Conservation (phyloP, 2,113 vertebrate species). For the Addax nasomaculatus region DNA sequence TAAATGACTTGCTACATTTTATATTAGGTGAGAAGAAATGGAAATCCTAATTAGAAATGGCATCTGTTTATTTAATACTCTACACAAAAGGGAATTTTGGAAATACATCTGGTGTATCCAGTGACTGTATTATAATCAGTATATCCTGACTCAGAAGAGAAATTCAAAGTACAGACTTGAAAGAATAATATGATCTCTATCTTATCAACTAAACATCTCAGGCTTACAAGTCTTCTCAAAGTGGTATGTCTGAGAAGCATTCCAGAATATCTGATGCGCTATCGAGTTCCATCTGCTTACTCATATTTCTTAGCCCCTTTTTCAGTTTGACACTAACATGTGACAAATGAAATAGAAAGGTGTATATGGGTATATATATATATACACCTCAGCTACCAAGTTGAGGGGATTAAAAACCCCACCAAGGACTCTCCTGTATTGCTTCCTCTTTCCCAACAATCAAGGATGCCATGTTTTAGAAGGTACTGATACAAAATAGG, state of each 20-base stretch:
- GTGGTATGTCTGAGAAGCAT: background rate
- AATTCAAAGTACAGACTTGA: background rate
- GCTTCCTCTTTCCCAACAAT: background rate
- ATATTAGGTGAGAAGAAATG: constrained; percentile 43
- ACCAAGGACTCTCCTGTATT: background rate
- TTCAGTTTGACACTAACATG: background rate
- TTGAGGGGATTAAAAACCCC: background rate
- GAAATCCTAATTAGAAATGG: constrained; percentile 40
- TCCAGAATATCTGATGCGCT: background rate
- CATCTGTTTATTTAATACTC: constrained; percentile 65
- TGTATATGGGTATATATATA: no score
- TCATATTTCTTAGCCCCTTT: background rate
- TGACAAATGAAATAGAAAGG: background rate
- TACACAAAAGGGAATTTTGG: constrained; percentile 37
- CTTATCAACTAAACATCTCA: background rate
- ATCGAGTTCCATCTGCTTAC: background rate
- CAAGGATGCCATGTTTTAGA: background rate
- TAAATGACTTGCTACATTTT: constrained; percentile 36
- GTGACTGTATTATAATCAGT: background rate
- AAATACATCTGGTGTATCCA: constrained; percentile 45
- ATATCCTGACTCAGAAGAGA: background rate
- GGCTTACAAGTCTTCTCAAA: background rate
- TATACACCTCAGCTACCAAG: background rate
- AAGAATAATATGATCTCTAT: background rate
- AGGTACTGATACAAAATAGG: background rate